Base-by-base conservation (phyloP, 2,113 vertebrate species). In the Daubentonia madagascariensis region DNA sequence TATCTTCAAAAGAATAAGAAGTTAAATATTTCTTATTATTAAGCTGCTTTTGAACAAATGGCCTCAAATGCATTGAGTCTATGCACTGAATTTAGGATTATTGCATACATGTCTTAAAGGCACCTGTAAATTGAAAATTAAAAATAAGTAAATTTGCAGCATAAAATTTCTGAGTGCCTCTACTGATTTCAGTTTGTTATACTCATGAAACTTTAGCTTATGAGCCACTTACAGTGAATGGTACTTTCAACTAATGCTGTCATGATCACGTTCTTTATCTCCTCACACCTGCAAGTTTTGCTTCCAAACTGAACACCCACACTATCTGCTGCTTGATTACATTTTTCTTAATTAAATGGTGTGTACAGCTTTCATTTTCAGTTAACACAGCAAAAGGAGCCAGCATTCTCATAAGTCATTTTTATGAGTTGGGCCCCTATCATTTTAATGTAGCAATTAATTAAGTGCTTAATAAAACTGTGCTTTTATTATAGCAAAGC, bases 291-390 rank as follows among this genome's bases (percentile, higher is more conserved):
- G 72, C 3, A 89, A 59, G 12, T 59, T 96, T 84, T 91, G 14
- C 67, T 86, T 96, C 40, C 20, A 68, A 45, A 76, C 17, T 73
- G n/a, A 90, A 88, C 8, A 48, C 67, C 73, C 67, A 83, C 18
- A 88, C 6, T 50, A 61, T 50, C 67, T 79, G 65, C 80, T 89
- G 61, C 45, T 84, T 87, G 83, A 93, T 95, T 92, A 68, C 68
- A 96, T 68, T 96, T 96, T 94, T 92, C 83, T 92, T 97, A 96
- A 97, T 98, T 98, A 97, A 97, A 61, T 86, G 37, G 4, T 93
- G 37, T 89, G 8, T 89, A 83, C 43, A 93, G 30, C 32, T 97
- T 97, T 37, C 37, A 93, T 97, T 96, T 96, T 96, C 67, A 97
- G 65, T 95, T 97, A 96, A 81, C 50, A 93, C 25, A 92, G 94